Evolutionary conservation across 2,113 vertebrate species (phyloP).

Genomic region (Octodon degus): DNA sequence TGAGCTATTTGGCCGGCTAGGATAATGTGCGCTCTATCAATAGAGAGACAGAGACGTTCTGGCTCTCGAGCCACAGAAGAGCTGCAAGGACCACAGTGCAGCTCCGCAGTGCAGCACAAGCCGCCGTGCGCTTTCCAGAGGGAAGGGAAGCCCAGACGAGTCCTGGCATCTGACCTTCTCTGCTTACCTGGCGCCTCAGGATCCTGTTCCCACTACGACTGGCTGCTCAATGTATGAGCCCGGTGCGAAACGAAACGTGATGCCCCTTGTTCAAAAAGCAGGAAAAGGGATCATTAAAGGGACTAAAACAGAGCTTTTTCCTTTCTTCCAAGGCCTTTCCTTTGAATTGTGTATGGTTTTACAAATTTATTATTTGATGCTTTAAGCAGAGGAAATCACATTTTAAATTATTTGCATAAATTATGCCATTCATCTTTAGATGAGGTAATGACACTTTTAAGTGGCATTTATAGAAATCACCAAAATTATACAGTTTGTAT

Average conservation of each 20-base stretch:
- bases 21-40: neutral
- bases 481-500: neutral
- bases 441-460: neutral
- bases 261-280: neutral
- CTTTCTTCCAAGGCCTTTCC: neutral
- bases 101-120: neutral
- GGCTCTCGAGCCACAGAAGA: neutral
- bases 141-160: neutral
- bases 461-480: neutral
- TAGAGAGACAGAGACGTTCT: neutral
- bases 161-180: neutral
- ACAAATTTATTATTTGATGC: neutral
- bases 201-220: neutral
- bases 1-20: too few relatives aligned
- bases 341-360: neutral
- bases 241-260: neutral
- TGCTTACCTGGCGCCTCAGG: neutral
- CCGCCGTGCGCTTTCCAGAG: neutral
- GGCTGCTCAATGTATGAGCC: neutral
- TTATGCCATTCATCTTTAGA: neutral
- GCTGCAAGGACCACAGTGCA: neutral
- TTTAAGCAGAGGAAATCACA: neutral
- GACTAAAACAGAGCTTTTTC: neutral
- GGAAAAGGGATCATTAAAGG: neutral
- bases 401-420: neutral